These are phyloP conservation scores for Poeciliopsis turneri DNA, from an alignment of 2,797 vertebrate species.

Conservation along the genomic window DNA sequence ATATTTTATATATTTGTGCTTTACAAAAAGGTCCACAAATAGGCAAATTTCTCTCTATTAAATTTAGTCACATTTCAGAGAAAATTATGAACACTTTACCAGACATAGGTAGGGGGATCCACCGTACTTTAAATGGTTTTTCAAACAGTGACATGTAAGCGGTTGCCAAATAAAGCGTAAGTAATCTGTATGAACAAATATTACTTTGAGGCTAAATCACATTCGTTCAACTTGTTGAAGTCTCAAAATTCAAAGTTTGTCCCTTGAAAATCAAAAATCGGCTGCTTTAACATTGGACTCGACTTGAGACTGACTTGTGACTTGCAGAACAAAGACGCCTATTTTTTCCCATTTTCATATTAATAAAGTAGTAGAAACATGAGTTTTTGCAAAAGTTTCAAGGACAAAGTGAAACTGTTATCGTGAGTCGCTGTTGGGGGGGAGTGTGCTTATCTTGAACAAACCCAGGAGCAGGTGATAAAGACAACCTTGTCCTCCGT, in stretches of 20 bases:
- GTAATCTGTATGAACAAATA: background rate
- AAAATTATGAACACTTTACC: background rate
- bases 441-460: slow-evolving; percentile 60
- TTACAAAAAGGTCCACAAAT: background rate
- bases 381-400: slow-evolving; percentile 6
- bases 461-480: slow-evolving; percentile 58
- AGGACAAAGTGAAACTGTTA: slow-evolving; percentile 39
- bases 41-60: background rate
- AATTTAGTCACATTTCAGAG: background rate
- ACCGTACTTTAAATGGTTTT: background rate
- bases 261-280: background rate
- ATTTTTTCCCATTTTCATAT: background rate
- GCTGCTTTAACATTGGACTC: background rate
- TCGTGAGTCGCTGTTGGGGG: slow-evolving; percentile 12
- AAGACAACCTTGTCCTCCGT: slow-evolving; percentile 44
- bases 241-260: background rate
- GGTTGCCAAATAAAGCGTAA: background rate
- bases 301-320: background rate
- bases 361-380: background rate
- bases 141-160: background rate
- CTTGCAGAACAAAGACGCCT: background rate
- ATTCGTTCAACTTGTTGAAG: background rate
- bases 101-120: background rate
- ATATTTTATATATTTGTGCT: background rate
- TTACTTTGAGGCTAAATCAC: background rate